A percentile compares a stretch with the other conserved stretches of the same genome.
Evolutionary conservation across 2,888 invertebrate species (phyloP).

Genomic region (Nomada fabriciana): DNA sequence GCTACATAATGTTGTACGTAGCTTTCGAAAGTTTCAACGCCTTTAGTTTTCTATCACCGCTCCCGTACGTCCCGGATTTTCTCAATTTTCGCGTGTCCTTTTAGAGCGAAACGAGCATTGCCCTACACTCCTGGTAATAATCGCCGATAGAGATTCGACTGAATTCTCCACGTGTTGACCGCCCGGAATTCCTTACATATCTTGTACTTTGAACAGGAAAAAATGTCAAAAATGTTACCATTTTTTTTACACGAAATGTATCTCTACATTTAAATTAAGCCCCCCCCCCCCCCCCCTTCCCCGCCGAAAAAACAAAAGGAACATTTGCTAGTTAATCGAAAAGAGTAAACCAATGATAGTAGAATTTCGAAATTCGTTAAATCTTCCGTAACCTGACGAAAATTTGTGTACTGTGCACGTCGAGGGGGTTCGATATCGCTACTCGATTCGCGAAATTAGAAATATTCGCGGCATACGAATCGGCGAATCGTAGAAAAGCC

Average conservation of each 20-base stretch:
- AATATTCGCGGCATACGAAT: slow-evolving; percentile 7
- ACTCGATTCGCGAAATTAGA: slow-evolving; percentile 26
- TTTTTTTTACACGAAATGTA: neutral
- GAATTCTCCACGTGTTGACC: neutral
- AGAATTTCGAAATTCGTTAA: slow-evolving; percentile 10
- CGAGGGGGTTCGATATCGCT: slow-evolving; percentile 24
- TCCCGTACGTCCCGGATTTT: slow-evolving; percentile 64
- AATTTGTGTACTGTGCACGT: slow-evolving; percentile 49
- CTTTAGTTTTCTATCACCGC: slow-evolving; percentile 80
- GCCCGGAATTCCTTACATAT: slow-evolving; percentile 27
- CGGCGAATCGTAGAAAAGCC: slow-evolving; percentile 17
- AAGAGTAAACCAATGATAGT: neutral
- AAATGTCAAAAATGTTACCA: too few species aligned
- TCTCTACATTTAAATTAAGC: too few species aligned
- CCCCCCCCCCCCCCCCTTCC: too few species aligned
- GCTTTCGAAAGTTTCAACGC: slow-evolving; percentile 74
- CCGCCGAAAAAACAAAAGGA: too few species aligned
- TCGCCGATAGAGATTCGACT: slow-evolving; percentile 38
- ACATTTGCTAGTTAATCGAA: neutral
- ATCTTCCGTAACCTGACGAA: neutral
- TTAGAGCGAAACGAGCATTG: slow-evolving; percentile 39
- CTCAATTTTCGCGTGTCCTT: slow-evolving; percentile 62
- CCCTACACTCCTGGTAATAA: slow-evolving; percentile 53
- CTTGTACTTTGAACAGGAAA: neutral
- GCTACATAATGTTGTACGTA: slow-evolving; percentile 81